Base-by-base conservation (phyloP, 2,888 invertebrate species). In the Mellilla xanthometata region DNA sequence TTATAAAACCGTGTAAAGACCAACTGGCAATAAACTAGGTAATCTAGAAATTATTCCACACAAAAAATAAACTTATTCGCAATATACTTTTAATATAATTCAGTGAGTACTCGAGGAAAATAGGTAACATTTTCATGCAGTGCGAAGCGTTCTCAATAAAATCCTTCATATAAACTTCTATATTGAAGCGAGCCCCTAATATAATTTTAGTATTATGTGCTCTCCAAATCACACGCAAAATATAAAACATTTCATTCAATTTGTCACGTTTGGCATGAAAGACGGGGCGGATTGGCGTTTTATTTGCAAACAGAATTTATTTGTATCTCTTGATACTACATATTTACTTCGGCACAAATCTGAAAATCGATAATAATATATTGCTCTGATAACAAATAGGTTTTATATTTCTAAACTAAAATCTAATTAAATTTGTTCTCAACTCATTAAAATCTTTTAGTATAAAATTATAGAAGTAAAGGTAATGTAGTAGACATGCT, bases 161-260 rank as follows among this genome's bases (percentile, higher is more conserved):
- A 55, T 46, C 24, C 52, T 53, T 58, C 49, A 50, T 54, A 59
- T 54, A 29, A 52, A 49, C 41, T 23, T 41, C 27, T 52, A 39
- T 38, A 42, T 41, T 38, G 22, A 44, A 51, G 52, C 39, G 51
- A 45, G 39, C 47, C 38, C 50, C 26, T 54, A 49, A 56, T 56
- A 58, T 39, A 56, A 49, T 54, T 55, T 47, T 50, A 47, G 45
- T 54, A 56, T 52, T 42, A 54, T 57, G 54, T 50, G 36, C 40
- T 36, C 41, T 30, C 43, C 29, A 61, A 60, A 64, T 62, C 57
- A 54, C 43, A 52, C 56, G 50, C 52, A 56, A 58, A 55, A 49
- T 62, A 57, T 60, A 54, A 62, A 52, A 65, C 15, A 19, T 61
- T 60, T 59, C 52, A 62, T 63, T 65, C 64, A 59, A 66, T 67